Evolutionary conservation across 2,797 vertebrate species (phyloP), one percentile per base, ranked within the genome.

Genomic region (Pangasius djambal): DNA sequence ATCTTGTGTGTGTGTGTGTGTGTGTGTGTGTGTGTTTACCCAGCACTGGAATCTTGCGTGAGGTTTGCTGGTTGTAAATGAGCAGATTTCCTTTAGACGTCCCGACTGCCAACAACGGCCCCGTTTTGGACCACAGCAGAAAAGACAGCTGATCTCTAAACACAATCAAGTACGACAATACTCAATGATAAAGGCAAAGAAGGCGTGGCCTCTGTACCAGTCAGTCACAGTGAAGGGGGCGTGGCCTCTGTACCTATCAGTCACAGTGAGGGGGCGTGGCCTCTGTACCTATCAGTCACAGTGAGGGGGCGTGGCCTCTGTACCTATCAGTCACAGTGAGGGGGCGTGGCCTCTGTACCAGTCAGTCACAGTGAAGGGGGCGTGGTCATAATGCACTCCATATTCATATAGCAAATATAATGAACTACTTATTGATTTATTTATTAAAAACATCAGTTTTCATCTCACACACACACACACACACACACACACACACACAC

Each of bases 11-110:
- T 28, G 6, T 72, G 25, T 77, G 77, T 55, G 50, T 79, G 77
- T 79, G 78, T 28, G 34, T 1, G 57, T 40, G 22, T 89, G 55
- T 67, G 7, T 88, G 18, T 65, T 94, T 96, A 99, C 98, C 99
- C 83, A 98, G 95, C 25, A 99, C 94, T 90, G 98, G 97, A 93
- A 99, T 97, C 94, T 99, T 99, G 94, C 98, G 97, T 91, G 98
- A 99, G 7, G 98, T 99, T 94, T 99, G 98, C 90, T 94, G 97
- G 93, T 99, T 99, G 94, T 99, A 99, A 93, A 99, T 97, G 82
- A 99, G 96, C 90, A 99, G 94, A 93, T 98, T 99, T 95, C 99
- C 99, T 93, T 98, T 99, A 13, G 96, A 93, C 81, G 98, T 99
- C 88, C 98, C 98, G 75, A 97, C 96, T 88, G 98, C 98, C 94